Conservation (phyloP, 1,140 invertebrate genomes). For the Drosophila tropicalis region DNA sequence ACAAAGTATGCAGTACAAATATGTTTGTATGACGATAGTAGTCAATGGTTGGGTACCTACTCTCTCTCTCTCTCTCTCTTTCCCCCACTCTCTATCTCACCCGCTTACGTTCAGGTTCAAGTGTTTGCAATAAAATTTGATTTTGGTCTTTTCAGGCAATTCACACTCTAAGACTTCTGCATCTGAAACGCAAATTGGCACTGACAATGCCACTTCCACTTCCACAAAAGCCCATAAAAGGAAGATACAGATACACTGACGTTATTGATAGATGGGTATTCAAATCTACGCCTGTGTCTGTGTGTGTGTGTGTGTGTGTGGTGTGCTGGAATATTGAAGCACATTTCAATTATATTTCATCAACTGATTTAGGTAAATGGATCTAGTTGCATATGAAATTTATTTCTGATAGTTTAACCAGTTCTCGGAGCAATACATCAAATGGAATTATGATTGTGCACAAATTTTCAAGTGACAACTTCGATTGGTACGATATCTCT, state of each 20-base stretch:
- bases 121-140: conserved; percentile 73
- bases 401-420: too few relatives aligned
- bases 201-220: conserved; percentile 14
- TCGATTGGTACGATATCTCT: too few relatives aligned
- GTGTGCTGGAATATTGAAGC: too few relatives aligned
- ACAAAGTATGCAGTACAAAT: conserved; percentile 45
- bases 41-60: not conserved
- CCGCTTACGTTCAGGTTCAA: conserved; percentile 34
- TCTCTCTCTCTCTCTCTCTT: not conserved
- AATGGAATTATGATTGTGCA: too few relatives aligned
- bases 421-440: too few relatives aligned
- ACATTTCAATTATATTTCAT: too few relatives aligned
- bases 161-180: not conserved
- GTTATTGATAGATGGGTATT: conserved; percentile 14
- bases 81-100: not conserved
- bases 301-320: too few relatives aligned
- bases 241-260: conserved; percentile 26
- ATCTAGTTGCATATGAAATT: not conserved
- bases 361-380: not conserved
- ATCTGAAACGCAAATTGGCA: conserved; percentile 41
- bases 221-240: conserved; percentile 1
- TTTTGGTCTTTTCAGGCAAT: conserved; percentile 44
- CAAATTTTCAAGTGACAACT: too few relatives aligned
- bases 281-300: not conserved
- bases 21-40: not conserved